Conservation (phyloP, 2,113 vertebrate species). For the Lagopus leucura region DNA sequence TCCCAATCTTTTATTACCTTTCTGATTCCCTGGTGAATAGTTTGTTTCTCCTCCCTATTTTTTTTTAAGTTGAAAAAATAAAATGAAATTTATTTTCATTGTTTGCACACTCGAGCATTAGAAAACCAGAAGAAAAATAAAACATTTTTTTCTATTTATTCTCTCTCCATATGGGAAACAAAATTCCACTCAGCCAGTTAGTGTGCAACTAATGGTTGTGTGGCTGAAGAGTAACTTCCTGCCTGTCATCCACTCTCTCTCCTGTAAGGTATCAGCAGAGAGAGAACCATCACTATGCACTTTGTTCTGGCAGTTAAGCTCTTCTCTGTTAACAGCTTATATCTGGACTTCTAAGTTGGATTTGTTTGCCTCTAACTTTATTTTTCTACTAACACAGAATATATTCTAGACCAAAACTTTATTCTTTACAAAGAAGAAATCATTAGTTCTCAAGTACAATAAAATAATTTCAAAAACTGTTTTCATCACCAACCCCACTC, state of each 20-base stretch:
- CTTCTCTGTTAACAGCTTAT: rapidly evolving
- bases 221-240: not conserved
- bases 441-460: not conserved
- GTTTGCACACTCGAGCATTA: not conserved
- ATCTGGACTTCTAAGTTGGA: not conserved
- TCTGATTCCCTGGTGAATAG: not conserved
- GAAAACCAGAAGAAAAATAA: not conserved
- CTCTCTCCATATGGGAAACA: not conserved
- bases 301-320: not conserved
- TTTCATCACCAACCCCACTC: not conserved
- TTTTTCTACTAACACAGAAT: not conserved
- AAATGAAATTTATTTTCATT: not conserved
- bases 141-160: not conserved
- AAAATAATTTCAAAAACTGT: not conserved
- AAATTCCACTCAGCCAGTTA: not conserved
- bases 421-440: not conserved
- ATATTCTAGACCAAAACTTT: not conserved
- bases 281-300: not conserved
- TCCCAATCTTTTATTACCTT: not conserved
- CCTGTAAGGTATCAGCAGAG: not conserved
- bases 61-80: not conserved
- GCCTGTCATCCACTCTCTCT: rapidly evolving
- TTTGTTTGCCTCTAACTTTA: not conserved
- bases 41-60: not conserved
- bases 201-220: not conserved